Evolutionary conservation across 2,797 vertebrate species (phyloP), one percentile per base, ranked within the genome.

Genomic region (Alectoris magna): DNA sequence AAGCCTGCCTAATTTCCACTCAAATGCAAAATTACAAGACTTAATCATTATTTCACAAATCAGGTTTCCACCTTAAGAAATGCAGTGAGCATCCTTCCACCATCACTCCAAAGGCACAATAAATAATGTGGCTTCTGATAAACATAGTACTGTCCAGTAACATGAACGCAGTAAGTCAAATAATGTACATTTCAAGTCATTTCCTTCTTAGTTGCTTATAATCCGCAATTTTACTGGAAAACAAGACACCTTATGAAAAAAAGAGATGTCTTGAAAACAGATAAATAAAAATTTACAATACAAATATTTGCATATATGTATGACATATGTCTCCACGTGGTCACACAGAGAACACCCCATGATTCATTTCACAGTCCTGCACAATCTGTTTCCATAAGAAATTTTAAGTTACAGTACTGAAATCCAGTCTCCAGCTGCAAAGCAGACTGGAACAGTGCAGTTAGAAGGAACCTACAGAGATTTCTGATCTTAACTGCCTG

Each of bases 301-400:
- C 72, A 77, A 63, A n/a, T 7, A 29, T 0, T 1, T 11, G 2
- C 17, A 2, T 29, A 11, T 31, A 19, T 11, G 8, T 34, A 48
- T 11, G 19, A 34, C 14, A 77, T 10, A 48, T 9, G 27, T 6
- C 16, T 56, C 26, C 55, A 72, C 9, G 11, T 4, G 73, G 22
- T 39, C 22, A 67, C 22, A 9, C 29, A 70, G 19, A 2, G 3
- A 87, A 18, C 11, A 84, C 69, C 5, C 6, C 17, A 76, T 88
- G 14, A 79, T 55, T 8, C 16, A 23, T 23, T 26, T 78, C n/a
- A 59, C 5, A 56, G 18, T 18, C 38, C 43, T 51, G 43, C 22
- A 26, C 14, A 55, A 4, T 21, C 23, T 70, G 14, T 62, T 76
- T 67, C 36, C 27, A 34, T 15, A 56, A 2, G n/a, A 41, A 15